phyloP scores from a whole-genome alignment of 2,113 vertebrate genomes.

The Podarcis cretensis region DNA sequence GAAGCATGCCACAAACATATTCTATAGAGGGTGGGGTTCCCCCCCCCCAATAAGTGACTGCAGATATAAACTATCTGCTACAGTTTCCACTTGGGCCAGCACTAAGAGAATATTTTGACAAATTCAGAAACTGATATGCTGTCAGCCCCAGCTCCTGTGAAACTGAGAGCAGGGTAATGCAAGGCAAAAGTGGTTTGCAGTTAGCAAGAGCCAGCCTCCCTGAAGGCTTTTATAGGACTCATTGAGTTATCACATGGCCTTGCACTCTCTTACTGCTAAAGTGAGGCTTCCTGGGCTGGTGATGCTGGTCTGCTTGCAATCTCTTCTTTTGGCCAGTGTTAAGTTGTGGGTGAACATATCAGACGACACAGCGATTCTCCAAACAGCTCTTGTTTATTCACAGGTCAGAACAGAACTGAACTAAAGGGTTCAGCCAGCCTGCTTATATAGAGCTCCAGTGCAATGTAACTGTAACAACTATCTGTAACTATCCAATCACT shows the following conservation, averaged over 20 bases:
- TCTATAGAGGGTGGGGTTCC: constrained; percentile 1
- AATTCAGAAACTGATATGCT: not conserved
- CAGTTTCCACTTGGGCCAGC: constrained; percentile 17
- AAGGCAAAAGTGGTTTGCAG: not conserved
- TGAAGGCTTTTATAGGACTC: not conserved
- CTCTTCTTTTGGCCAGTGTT: too few relatives aligned
- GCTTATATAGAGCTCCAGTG: too few relatives aligned
- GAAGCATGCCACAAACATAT: constrained; percentile 39
- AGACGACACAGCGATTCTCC: too few relatives aligned
- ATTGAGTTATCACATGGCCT: not conserved
- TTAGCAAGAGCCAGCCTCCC: not conserved
- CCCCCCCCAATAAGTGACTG: not conserved
- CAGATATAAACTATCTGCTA: not conserved
- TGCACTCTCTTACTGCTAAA: not conserved
- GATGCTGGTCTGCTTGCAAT: not conserved
- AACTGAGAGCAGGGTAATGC: not conserved
- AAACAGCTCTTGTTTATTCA: too few relatives aligned
- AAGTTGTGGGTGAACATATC: too few relatives aligned
- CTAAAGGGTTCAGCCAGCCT: too few relatives aligned
- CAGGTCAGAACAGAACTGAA: too few relatives aligned
- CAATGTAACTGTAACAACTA: too few relatives aligned
- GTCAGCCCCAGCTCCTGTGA: not conserved
- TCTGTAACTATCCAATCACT: too few relatives aligned
- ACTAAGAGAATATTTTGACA: constrained; percentile 8
- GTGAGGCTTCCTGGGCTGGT: not conserved